Base-by-base conservation (phyloP, 2,797 vertebrate species). In the Triplophysa bombifrons region DNA sequence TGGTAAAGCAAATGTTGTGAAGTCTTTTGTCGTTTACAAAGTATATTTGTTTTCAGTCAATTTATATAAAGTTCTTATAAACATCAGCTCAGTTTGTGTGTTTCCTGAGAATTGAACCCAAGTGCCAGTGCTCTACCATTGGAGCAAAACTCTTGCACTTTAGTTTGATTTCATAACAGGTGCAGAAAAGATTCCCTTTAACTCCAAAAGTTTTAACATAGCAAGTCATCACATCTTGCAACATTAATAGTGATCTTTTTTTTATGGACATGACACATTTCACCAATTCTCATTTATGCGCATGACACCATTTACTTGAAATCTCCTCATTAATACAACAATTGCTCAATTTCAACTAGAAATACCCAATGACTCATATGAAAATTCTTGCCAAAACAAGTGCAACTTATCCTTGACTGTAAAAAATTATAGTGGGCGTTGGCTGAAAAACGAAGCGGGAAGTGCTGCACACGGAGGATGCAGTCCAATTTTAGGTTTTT, bases 401-500 rank as follows among this genome's bases (percentile, higher is more conserved):
- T 55, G 70, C 66, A 80, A 80, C 34, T 66, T n/a, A 64, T 44
- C 60, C 69, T 56, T 58, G 61, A 55, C 46, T 58, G 50, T 58
- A 67, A 70, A 70, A 61, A 25, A 51, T 2, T 25, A 64, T 56
- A 19, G 60, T 58, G 46, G 80, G 80, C 74, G 80, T 81, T 44
- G 73, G 22, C 74, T 76, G 34, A 17, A 76, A 71, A 76, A 63
- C 66, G 13, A 80, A 80, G 51, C n/a, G 56, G 79, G 79, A 76
- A 75, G 67, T 63, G 30, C 74, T 16, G 80, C 66, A 51, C 80
- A 71, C 46, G 56, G 38, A 81, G 80, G 73, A 81, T 71, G 67
- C 20, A 64, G 67, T 69, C 55, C 73, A 81, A 70, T 81, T 76
- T 81, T 81, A 81, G 80, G 60, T 76, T 44, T 53, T 22, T 71